Conservation (phyloP, 2,797 vertebrate genomes). For the Pangasius mekongensis region DNA sequence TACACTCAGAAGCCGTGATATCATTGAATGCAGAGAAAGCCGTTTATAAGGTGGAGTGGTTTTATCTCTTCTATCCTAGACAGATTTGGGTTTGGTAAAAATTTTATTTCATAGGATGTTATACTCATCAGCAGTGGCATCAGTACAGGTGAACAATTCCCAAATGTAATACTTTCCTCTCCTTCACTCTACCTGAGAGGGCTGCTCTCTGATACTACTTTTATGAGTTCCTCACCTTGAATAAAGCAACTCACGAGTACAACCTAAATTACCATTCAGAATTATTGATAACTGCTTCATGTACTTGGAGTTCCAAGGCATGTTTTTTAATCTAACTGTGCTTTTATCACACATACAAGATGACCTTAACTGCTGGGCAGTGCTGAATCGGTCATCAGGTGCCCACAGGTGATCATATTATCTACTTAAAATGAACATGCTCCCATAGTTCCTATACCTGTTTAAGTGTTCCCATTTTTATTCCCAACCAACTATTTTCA, state of each 20-base stretch:
- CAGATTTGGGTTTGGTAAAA: background rate
- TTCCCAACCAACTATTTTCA: background rate
- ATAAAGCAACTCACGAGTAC: slow-evolving; percentile 4
- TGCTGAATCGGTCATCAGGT: background rate
- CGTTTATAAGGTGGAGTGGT: background rate
- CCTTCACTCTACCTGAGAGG: background rate
- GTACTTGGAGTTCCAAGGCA: background rate
- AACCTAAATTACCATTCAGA: background rate
- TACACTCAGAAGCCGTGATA: background rate
- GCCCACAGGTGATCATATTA: background rate
- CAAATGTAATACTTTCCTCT: background rate
- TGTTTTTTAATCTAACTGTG: background rate
- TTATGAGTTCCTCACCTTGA: background rate
- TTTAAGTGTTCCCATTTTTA: background rate
- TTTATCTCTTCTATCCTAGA: background rate
- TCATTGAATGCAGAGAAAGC: background rate
- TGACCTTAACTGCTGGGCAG: background rate
- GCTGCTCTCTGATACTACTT: background rate
- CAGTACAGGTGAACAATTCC: background rate
- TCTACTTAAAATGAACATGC: background rate
- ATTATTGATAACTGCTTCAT: slow-evolving; percentile 1
- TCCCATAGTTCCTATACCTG: background rate
- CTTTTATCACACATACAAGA: background rate
- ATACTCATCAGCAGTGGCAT: background rate
- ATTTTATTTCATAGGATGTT: background rate